Evolutionary conservation across 2,797 vertebrate species (phyloP), one percentile per base, ranked within the genome.

Genomic region (Rachycentron canadum): DNA sequence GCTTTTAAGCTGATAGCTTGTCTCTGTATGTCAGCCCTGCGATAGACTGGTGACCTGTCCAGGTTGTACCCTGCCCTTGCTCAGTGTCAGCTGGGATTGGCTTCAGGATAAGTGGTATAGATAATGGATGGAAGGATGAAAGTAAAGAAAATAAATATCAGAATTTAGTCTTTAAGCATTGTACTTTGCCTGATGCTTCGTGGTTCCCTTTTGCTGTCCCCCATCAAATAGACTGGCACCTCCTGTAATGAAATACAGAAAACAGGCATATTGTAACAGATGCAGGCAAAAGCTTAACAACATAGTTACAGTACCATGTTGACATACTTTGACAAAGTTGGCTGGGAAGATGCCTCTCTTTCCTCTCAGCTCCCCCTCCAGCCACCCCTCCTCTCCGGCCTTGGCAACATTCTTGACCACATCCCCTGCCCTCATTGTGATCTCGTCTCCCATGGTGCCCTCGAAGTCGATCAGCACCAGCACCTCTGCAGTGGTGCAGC

Each of bases 391-490:
- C 65, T 96, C 93, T 0, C 76, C 76, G 14, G 91, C 87, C 66
- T 88, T 86, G 66, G 90, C 92, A 67, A 97, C 95, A 2, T 96
- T 94, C 82, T 91, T 96, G 71, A 97, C 88, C 78, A 97, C 86
- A 66, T 97, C 96, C 3, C 96, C 96, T 0, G 78, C 89, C 16
- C 41, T 90, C 67, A 97, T 77, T 6, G 85, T 94, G 77, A 97
- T 55, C 92, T 98, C 96, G 36, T 96, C 95, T 2, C 55, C 83
- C 82, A 90, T 85, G 65, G 89, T 95, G 61, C 95, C 95, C 58
- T 93, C 88, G 67, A 97, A 97, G 90, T 95, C 94, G 2, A 95
- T 69, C 81, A 97, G 92, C 74, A 95, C 96, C 87, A 97, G 91
- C 82, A 96, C 95, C 94, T 97, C 97, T 95, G 56, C 74, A 70